Base-by-base conservation (phyloP, 2,113 vertebrate genomes). In the Gobio gobio region DNA sequence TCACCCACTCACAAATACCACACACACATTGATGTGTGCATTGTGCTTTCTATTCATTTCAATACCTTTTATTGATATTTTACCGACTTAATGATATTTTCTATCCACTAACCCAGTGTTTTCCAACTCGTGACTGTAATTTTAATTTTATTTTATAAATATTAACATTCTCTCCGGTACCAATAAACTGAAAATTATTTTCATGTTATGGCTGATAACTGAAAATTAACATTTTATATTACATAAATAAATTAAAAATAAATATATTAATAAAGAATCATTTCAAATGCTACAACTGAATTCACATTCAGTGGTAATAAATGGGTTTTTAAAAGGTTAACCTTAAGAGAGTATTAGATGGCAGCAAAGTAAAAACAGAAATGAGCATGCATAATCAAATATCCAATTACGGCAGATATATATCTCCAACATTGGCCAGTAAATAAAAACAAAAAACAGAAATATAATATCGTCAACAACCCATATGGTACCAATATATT, bases 1-100 rank as follows among this genome's bases (percentile, higher is more conserved):
- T 56, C 76, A 85, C 80, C 64, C 49, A 72, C 63, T 68, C 63
- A 81, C 9, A 49, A 51, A 58, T 24, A 64, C 43, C 29, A 58
- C 78, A 81, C 43, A 66, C 26, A 78, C 3, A 56, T 20, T 8
- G 5, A 40, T 59, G 16, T 24, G 10, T 20, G 20, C 10, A 47
- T 43, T 33, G 18, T 73, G 18, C 22, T n/a, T 47, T 73, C 22
- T 73, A 47, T n/a, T 47, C 4, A 73, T 22, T 73, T 47, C 20
- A 68, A 72, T 72, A 45, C 12, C 40, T 43, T n/a, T 73, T 73
- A 73, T 18, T 54, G 16, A 18, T 54, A 54, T 7, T 54, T 54
- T 20, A 18, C 49, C 14, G 13, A 51, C 51, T 54, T 18, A 54
- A 54, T 14, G 2, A 49, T 20, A 54, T 54, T 16, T 51, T 51